Evolutionary conservation across 2,113 vertebrate genomes (phyloP).

Genomic region (Sarotherodon lohbergeri): DNA sequence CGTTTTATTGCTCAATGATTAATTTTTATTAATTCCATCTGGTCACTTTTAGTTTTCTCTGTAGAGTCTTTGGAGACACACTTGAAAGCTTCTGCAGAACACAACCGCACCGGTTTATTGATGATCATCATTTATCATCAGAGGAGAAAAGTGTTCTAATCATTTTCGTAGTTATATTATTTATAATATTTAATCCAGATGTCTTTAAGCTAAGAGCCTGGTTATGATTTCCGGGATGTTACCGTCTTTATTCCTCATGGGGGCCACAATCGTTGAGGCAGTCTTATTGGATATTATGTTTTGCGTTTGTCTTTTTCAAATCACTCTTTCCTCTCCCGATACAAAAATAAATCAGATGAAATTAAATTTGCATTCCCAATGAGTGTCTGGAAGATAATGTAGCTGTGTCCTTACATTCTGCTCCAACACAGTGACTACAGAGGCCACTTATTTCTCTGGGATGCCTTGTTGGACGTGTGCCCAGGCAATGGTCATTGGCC

Average conservation of each 20-base stretch:
- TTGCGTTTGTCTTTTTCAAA: slow-evolving; percentile 3
- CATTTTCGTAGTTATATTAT: background rate
- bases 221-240: background rate
- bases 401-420: slow-evolving; percentile 27
- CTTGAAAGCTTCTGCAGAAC: background rate
- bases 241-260: slow-evolving; percentile 10
- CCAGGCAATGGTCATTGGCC: slow-evolving; percentile 53
- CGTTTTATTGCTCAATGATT: background rate
- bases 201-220: background rate
- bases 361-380: slow-evolving; percentile 49
- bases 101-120: background rate
- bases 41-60: background rate
- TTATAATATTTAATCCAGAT: background rate
- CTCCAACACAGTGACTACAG: slow-evolving; percentile 20
- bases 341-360: slow-evolving; percentile 35
- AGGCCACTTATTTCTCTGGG: slow-evolving; percentile 44
- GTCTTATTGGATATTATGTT: slow-evolving; percentile 3
- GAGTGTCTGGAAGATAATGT: slow-evolving; percentile 25
- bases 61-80: background rate
- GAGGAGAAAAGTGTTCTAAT: background rate
- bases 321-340: background rate
- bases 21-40: background rate
- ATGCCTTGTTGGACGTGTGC: slow-evolving; percentile 52
- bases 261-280: background rate
- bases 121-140: background rate